Evolutionary conservation across 2,797 vertebrate species (phyloP).

Genomic region (Pogoniulus pusillus): DNA sequence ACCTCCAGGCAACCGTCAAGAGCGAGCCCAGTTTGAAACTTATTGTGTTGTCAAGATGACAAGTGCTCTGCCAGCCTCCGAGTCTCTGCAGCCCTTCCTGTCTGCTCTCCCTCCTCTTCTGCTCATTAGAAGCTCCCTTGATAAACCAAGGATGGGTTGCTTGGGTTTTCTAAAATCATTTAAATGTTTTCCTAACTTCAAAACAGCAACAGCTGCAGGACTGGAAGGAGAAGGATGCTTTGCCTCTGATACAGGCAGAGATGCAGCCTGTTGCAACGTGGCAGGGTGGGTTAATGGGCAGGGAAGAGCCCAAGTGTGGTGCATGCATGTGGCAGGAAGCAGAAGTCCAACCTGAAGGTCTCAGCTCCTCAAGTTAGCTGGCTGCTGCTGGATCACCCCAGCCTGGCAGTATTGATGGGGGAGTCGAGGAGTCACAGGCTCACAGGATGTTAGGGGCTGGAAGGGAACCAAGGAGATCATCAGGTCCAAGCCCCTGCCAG

Average conservation of each 20-base stretch:
- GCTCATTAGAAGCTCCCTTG: conserved; percentile 37
- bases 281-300: background rate
- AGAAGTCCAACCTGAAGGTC: background rate
- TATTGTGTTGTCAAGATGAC: conserved; percentile 2
- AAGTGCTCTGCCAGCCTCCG: conserved; percentile 23
- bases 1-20: conserved; percentile 42
- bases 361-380: background rate
- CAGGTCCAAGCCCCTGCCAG: no score
- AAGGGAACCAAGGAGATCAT: no score
- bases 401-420: fast-evolving
- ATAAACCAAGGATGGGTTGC: background rate
- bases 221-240: background rate
- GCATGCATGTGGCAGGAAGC: background rate
- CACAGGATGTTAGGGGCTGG: no score
- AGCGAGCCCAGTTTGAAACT: conserved; percentile 9
- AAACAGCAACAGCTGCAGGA: conserved; percentile 13
- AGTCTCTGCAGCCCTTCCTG: conserved; percentile 35
- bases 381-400: background rate
- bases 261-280: fast-evolving
- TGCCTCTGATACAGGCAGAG: background rate
- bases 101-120: background rate
- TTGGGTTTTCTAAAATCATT: background rate
- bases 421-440: background rate
- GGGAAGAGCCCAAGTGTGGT: background rate
- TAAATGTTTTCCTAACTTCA: conserved; percentile 45